These are phyloP conservation scores for Dichetophora obliterata DNA, from an alignment of 2,888 invertebrate species.

Conservation along the genomic window DNA sequence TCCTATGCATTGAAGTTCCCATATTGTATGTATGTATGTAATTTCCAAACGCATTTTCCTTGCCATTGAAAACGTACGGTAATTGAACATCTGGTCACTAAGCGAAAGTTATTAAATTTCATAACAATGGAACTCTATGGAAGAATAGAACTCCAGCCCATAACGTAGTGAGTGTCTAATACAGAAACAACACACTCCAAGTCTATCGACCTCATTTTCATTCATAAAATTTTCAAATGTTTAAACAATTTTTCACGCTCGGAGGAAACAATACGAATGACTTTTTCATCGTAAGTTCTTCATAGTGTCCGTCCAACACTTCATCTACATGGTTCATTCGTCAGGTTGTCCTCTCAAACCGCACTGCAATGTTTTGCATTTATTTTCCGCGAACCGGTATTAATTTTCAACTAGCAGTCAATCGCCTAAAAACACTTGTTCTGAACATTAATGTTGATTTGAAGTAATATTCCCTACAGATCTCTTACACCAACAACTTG, in stretches of 20 bases:
- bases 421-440: too few relatives aligned
- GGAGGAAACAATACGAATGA: background rate
- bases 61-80: background rate
- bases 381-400: too few relatives aligned
- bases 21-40: too few relatives aligned
- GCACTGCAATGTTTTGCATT: too few relatives aligned
- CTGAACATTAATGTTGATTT: too few relatives aligned
- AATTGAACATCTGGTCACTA: slow-evolving; percentile 25
- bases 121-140: background rate
- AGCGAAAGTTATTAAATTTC: slow-evolving; percentile 17
- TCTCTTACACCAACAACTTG: too few relatives aligned
- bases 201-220: slow-evolving; percentile 26
- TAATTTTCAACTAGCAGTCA: too few relatives aligned
- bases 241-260: slow-evolving; percentile 3
- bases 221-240: slow-evolving; percentile 20
- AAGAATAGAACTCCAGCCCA: background rate
- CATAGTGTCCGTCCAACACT: too few relatives aligned
- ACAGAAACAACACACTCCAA: background rate
- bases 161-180: background rate
- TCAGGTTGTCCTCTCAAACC: too few relatives aligned
- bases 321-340: too few relatives aligned
- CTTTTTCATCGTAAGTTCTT: background rate
- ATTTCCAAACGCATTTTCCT: background rate
- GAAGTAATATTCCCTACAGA: too few relatives aligned
- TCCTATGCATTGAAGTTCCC: too few relatives aligned